Base-by-base conservation (phyloP, 2,888 invertebrate species). In the Diplolepis rosae region DNA sequence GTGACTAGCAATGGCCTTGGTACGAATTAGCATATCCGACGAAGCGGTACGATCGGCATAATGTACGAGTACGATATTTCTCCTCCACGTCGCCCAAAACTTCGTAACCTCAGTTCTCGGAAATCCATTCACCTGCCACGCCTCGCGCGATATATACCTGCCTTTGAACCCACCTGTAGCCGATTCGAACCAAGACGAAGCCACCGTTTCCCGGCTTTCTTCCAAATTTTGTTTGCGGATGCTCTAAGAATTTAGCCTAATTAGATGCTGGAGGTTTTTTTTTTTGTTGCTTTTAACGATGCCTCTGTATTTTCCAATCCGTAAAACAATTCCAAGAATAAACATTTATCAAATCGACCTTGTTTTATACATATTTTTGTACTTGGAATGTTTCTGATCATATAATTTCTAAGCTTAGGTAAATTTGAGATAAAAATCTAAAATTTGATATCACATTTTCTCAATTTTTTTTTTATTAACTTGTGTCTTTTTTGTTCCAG, bases 61-160 rank as follows among this genome's bases (percentile, higher is more conserved):
- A 51, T 32, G 28, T 32, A 28, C 11, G 30, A 50, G 50, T 32
- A 22, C 51, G 11, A 15, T 18, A n/a, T 27, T 28, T 18, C 68
- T 48, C 27, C 52, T 51, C 54, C 50, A 65, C 39, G 54, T 51
- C 52, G 66, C 56, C 50, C 68, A 70, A 74, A 75, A 71, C 70
- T 68, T 70, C 70, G 72, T 66, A 72, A 69, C 72, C 70, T 72
- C 72, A 75, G 68, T 81, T 83, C 82, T 77, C 52, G 77, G 80
- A 80, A 80, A 79, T 79, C 79, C 79, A 79, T 79, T 80, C 80
- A 80, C 80, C 80, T 79, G 79, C 78, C 79, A 79, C 80, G 79
- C 80, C 80, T 75, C 77, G 78, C 73, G 74, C 73, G 70, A 77
- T 75, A 75, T 75, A 72, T 69, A 74, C 70, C 73, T 76, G 56